Evolutionary conservation across 2,113 vertebrate species (phyloP).

Genomic region (Gadus chalcogrammus): DNA sequence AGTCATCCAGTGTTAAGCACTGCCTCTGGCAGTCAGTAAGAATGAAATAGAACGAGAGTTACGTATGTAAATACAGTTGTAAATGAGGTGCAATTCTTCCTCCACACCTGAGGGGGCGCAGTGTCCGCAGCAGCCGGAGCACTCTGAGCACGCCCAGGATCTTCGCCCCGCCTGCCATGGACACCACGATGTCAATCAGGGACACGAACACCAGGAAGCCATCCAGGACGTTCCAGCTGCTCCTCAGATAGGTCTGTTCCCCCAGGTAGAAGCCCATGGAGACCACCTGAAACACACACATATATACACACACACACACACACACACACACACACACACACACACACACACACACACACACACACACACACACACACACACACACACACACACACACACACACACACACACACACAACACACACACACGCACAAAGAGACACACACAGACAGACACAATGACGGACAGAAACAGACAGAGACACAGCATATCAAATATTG

Average conservation of each 20-base stretch:
- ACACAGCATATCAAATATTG: not conserved
- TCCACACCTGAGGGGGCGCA: slow-evolving; percentile 89
- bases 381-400: too few relatives aligned
- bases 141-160: slow-evolving; percentile 94
- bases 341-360: too few relatives aligned
- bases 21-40: too few relatives aligned
- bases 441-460: not conserved
- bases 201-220: slow-evolving; percentile 97
- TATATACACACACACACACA: too few relatives aligned
- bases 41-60: too few relatives aligned
- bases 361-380: not conserved
- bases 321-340: too few relatives aligned
- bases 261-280: slow-evolving; percentile 93
- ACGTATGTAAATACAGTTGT: too few relatives aligned
- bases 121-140: slow-evolving; percentile 87
- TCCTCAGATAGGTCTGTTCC: slow-evolving; percentile 90
- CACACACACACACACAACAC: too few relatives aligned
- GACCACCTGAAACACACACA: slow-evolving; percentile 78
- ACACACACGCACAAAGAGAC: too few relatives aligned
- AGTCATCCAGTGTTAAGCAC: too few relatives aligned
- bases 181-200: slow-evolving; percentile 96
- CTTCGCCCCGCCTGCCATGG: slow-evolving; percentile 93
- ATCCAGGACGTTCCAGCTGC: slow-evolving; percentile 97
- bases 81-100: not conserved
- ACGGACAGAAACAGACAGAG: not conserved